Evolutionary conservation across 2,113 vertebrate genomes (phyloP).

Genomic region (Hemiscyllium ocellatum): DNA sequence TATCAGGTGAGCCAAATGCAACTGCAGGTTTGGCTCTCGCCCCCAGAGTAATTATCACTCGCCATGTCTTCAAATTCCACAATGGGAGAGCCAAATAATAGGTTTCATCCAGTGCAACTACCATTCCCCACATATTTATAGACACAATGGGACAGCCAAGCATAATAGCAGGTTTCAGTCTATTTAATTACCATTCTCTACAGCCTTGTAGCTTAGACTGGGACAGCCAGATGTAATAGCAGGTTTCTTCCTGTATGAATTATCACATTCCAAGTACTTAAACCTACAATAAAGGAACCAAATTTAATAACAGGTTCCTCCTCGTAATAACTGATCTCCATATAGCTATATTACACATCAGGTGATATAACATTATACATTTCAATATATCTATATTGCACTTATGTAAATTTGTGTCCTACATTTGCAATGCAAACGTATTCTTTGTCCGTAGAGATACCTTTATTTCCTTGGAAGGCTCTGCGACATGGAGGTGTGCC

Average conservation of each 20-base stretch:
- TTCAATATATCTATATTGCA: not conserved
- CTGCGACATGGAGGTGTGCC: no score
- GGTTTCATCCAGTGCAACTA: not conserved
- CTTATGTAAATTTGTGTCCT: not conserved
- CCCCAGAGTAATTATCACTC: not conserved
- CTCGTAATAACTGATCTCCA: not conserved
- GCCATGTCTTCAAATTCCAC: not conserved
- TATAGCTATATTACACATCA: not conserved
- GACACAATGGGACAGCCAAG: not conserved
- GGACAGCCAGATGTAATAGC: not conserved
- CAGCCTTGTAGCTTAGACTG: not conserved
- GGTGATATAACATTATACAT: not conserved
- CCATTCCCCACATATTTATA: not conserved
- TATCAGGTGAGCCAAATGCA: not conserved
- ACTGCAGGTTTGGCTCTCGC: not conserved
- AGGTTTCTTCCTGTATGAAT: conserved; percentile 8
- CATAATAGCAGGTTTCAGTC: not conserved
- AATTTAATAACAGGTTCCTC: not conserved
- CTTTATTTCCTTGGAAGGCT: not conserved
- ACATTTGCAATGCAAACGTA: not conserved
- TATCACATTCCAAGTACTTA: not conserved
- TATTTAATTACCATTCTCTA: not conserved
- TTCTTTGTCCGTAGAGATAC: not conserved
- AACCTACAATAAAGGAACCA: not conserved
- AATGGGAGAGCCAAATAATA: not conserved